Conservation (phyloP, 1,140 invertebrate genomes). For the Drosophila paulistorum region DNA sequence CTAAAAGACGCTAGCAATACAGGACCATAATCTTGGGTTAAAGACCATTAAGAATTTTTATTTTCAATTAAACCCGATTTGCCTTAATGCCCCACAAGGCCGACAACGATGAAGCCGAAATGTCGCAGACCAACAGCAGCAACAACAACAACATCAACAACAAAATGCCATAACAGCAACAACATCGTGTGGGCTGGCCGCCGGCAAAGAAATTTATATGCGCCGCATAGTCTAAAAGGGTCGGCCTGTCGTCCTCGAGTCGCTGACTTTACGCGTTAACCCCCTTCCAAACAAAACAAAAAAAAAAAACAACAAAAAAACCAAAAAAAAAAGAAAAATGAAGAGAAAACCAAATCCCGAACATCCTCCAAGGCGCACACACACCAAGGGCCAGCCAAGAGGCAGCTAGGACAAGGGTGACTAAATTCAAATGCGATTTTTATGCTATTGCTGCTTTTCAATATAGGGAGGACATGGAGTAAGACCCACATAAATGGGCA, state of each 20-base stretch:
- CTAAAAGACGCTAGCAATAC: conserved; percentile 77
- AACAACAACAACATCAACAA: conserved; percentile 42
- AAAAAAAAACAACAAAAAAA: neutral
- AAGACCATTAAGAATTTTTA: conserved; percentile 82
- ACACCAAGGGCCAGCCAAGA: neutral
- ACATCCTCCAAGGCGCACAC: neutral
- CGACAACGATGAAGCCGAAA: conserved; percentile 67
- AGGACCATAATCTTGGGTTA: conserved; percentile 79
- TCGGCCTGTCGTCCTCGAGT: conserved; percentile 47
- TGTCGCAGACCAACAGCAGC: conserved; percentile 58
- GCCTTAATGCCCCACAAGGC: conserved; percentile 81
- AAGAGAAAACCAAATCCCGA: conserved; percentile 5
- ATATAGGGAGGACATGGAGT: conserved; percentile 50
- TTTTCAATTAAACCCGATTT: conserved; percentile 83
- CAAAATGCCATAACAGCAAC: conserved; percentile 31
- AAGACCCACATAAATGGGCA: conserved; percentile 13
- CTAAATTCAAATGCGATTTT: conserved; percentile 82
- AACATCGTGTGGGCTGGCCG: conserved; percentile 52
- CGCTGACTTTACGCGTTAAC: conserved; percentile 69
- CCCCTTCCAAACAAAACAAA: conserved; percentile 9
- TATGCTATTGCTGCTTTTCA: conserved; percentile 76
- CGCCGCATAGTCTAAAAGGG: conserved; percentile 77
- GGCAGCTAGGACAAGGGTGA: conserved; percentile 28
- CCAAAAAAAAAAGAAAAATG: neutral
- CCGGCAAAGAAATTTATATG: conserved; percentile 70